Evolutionary conservation across 2,797 vertebrate genomes (phyloP), one percentile per base, ranked within the genome.

Genomic region (Myotis pilosus): DNA sequence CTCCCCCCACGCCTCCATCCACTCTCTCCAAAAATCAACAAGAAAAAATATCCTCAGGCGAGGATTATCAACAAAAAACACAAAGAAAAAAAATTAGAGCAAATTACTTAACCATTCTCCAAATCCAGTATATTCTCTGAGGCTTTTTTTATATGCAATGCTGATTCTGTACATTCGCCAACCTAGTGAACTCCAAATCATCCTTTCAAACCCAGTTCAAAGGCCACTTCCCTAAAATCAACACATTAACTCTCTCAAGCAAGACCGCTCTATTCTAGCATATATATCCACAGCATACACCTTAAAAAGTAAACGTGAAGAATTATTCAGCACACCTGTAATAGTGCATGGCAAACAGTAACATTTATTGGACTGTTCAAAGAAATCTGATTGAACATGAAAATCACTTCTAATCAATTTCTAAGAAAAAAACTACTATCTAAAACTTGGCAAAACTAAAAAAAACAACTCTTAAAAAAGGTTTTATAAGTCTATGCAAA

Each of bases 391-490:
- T 25, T 38, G 72, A 86, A 82, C 8, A 53, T 64, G 28, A 87
- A 93, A 92, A 74, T 33, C 23, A 91, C 13, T 79, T 88, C 62
- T 75, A 87, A 83, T 75, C 74, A 69, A 81, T 75, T 82, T 83
- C 71, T 91, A 88, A 90, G 20, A 38, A 82, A 96, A 95, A 91
- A 30, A 44, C 53, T 33, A 66, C n/a, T 71, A 86, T 62, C 66
- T 80, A 80, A 75, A 92, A 89, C 25, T 75, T 22, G 38, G 20
- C 60, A 95, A 91, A 88, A 74, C 38, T 62, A 30, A 88, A 94
- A 60, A 62, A 62, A 88, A 94, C 85, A 86, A 71, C 49, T 74
- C 53, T 30, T 57, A 47, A 47, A 47, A 75, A 49, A 82, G 12
- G 5, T 79, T 92, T 91, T 44, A 87, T 80, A 66, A 92, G 51